Evolutionary conservation across 2,888 invertebrate genomes (phyloP), one percentile per base, ranked within the genome.

Genomic region (Eilema caniola): DNA sequence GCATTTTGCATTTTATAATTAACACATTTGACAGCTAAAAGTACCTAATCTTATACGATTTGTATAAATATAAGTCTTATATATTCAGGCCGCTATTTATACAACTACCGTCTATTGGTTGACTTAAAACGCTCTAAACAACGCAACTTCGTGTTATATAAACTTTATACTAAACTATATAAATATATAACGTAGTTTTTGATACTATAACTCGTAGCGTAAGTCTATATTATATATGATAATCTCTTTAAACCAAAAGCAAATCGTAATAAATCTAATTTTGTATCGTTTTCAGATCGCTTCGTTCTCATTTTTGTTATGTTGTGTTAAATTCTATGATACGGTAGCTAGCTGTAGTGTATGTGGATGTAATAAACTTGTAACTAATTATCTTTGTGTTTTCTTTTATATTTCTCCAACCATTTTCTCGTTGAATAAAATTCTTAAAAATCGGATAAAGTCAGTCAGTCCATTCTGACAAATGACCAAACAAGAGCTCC

Each of bases 161-260:
- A 78, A 69, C 79, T 62, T 41, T 73, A 70, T 63, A 77, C 72
- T 76, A 77, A 82, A 70, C 67, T 67, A 76, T 74, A 60, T 69
- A 75, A 65, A 37, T 63, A 76, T 62, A 62, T 72, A 72, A 69
- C 70, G 64, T 80, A 82, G 74, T 85, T 85, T 85, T 85, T 85
- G 76, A 86, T 84, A 86, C 78, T 81, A 69, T 75, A 77, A 75
- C 71, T 74, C 28, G 23, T 68, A 66, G 59, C 28, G 0, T 69
- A 65, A 67, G 60, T 63, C 25, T 56, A 68, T 61, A 69, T 47
- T 65, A 65, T 56, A 68, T 66, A 66, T 59, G 12, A 59, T 66
- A 83, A 81, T 81, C 76, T 83, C 83, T 71, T 73, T 75, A 70
- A 79, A 79, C 82, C 82, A 82, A 82, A 82, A 74, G 71, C 20